Evolutionary conservation across 2,797 vertebrate genomes (phyloP).

Genomic region (Girardinus metallicus): DNA sequence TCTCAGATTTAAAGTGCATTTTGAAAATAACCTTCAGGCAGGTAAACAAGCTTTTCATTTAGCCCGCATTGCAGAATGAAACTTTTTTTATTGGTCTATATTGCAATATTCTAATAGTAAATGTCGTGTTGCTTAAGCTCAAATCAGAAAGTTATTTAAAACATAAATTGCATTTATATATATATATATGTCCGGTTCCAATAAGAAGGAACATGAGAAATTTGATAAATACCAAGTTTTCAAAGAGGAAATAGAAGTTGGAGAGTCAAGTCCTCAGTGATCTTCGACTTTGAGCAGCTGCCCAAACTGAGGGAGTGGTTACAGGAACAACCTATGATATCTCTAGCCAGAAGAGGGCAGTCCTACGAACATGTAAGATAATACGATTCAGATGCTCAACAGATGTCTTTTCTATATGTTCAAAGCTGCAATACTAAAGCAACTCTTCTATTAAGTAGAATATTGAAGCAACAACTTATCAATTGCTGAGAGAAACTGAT

Average conservation of each 20-base stretch:
- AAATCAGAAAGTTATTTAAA: background rate
- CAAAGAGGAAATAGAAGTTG: background rate
- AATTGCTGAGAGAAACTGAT: background rate
- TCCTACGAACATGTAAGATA: background rate
- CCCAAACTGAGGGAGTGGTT: too few relatives aligned
- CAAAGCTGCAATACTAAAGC: background rate
- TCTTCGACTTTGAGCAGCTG: background rate
- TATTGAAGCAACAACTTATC: background rate
- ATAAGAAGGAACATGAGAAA: background rate
- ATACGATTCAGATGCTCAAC: background rate
- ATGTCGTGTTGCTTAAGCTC: background rate
- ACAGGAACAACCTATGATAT: background rate
- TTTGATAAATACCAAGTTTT: background rate
- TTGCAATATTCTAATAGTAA: background rate
- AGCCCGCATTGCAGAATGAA: background rate
- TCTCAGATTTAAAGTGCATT: too few relatives aligned
- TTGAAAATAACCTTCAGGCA: too few relatives aligned
- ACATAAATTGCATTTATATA: background rate
- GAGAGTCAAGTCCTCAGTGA: background rate
- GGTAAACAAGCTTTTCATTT: background rate
- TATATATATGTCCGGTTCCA: too few relatives aligned
- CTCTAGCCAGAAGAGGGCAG: background rate
- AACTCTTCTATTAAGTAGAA: background rate
- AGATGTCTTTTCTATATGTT: background rate
- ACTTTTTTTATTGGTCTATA: background rate